Evolutionary conservation across 2,797 vertebrate genomes (phyloP), one percentile per base, ranked within the genome.

Genomic region (Pristis pectinata): DNA sequence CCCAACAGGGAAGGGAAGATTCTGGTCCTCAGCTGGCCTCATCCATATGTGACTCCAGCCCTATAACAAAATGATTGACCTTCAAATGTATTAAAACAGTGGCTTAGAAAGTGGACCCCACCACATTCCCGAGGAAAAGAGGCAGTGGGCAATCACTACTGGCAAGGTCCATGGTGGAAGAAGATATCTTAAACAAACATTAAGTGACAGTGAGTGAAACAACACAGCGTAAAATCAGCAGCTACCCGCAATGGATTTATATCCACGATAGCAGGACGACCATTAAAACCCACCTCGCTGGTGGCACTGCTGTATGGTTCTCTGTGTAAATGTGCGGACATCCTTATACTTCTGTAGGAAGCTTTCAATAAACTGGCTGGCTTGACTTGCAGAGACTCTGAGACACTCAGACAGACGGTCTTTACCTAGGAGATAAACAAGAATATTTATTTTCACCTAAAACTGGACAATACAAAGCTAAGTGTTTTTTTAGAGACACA

Each of bases 281-380:
- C 30, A 56, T 94, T 5, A 22, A 53, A 74, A 27, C 56, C 95
- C 95, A 98, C 98, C 98, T 96, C 97, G 97, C 94, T 95, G 96
- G 95, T 97, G 97, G 95, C 98, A 98, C 91, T 96, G 96, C 80
- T 98, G 97, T 94, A 98, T 96, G 76, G 97, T 98, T 95, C 95
- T 97, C 96, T 98, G 98, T 56, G 98, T 97, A 96, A 99, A 99
- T 87, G 97, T 95, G 94, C 98, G 97, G 41, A 99, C 96, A 95
- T 98, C 98, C 95, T 96, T 98, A 96, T 98, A 99, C 94, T 98
- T 98, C 95, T 98, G 97, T 83, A 99, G 97, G 96, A 99, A 99
- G 87, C 96, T 97, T 95, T 98, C 98, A 96, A 98, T 97, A 96
- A 99, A 98, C 49, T 92, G 95, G 67, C 97, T 96, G 82, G 98